A percentile compares a stretch with the other conserved stretches of the same genome.
Conservation (phyloP, 2,113 vertebrate genomes). For the Heliornis fulica region DNA sequence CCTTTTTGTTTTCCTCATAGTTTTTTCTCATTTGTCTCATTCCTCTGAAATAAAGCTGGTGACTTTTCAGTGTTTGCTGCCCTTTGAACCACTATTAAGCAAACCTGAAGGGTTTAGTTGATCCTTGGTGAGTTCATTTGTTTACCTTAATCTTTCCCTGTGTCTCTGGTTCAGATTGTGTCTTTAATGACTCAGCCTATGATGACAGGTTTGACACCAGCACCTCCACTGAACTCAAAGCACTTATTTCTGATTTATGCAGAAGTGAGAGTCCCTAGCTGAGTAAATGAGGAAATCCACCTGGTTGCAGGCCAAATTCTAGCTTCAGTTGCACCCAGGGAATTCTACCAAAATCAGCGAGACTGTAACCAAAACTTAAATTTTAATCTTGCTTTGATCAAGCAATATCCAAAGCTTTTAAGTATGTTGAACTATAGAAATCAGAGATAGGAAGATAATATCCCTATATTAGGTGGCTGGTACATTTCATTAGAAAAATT, state of each 20-base stretch:
- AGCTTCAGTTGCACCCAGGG: background rate
- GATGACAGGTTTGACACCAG: background rate
- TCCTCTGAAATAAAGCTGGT: background rate
- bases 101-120: background rate
- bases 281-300: background rate
- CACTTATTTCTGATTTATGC: background rate
- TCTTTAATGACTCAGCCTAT: background rate
- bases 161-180: background rate
- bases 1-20: background rate
- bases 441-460: background rate
- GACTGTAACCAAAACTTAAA: background rate
- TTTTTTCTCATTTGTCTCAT: background rate
- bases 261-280: background rate
- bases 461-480: background rate
- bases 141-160: background rate
- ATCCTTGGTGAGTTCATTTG: background rate
- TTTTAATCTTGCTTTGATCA: background rate
- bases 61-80: background rate
- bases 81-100: background rate
- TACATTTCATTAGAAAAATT: background rate
- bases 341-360: background rate
- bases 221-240: background rate
- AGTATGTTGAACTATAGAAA: background rate
- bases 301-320: background rate
- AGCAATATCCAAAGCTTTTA: background rate